A percentile compares a stretch with the other conserved stretches of the same genome.
Conservation (phyloP, 1,140 invertebrate genomes). For the Drosophila arizonae region DNA sequence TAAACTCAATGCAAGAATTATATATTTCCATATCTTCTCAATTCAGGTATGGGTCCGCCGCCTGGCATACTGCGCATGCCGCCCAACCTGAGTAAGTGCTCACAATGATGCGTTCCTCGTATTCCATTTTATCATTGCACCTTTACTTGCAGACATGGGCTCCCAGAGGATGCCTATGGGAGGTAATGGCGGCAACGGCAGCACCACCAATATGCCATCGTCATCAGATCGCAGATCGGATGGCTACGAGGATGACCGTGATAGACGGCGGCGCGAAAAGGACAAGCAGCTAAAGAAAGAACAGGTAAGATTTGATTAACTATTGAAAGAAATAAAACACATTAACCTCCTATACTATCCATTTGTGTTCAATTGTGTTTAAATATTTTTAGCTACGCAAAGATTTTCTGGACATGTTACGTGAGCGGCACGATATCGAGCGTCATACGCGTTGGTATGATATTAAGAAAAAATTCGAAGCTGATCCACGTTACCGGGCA, state of each 20-base stretch:
- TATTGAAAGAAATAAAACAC: background rate
- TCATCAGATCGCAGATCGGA: constrained; percentile 83
- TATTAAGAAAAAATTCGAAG: constrained; percentile 96
- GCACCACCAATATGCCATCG: constrained; percentile 17
- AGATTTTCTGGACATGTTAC: constrained; percentile 94
- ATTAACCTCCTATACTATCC: too few relatives aligned
- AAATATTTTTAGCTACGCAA: constrained; percentile 90
- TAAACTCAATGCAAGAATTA: background rate
- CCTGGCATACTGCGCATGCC: constrained; percentile 63
- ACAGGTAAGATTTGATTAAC: constrained; percentile 33
- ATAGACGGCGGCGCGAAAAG: constrained; percentile 61
- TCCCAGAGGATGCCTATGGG: constrained; percentile 59
- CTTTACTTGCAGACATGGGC: constrained; percentile 53
- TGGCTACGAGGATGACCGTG: constrained; percentile 83
- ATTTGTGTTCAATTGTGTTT: background rate
- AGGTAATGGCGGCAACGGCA: constrained; percentile 40
- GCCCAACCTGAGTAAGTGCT: constrained; percentile 37
- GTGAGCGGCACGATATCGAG: constrained; percentile 87
- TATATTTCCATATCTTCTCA: background rate
- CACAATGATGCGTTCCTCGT: background rate
- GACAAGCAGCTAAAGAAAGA: constrained; percentile 67
- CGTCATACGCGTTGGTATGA: constrained; percentile 96
- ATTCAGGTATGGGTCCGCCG: constrained; percentile 71
- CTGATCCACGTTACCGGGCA: constrained; percentile 94
- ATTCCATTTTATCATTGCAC: constrained; percentile 3